Base-by-base conservation (phyloP, 1,140 invertebrate genomes). In the Nymphalis io region DNA sequence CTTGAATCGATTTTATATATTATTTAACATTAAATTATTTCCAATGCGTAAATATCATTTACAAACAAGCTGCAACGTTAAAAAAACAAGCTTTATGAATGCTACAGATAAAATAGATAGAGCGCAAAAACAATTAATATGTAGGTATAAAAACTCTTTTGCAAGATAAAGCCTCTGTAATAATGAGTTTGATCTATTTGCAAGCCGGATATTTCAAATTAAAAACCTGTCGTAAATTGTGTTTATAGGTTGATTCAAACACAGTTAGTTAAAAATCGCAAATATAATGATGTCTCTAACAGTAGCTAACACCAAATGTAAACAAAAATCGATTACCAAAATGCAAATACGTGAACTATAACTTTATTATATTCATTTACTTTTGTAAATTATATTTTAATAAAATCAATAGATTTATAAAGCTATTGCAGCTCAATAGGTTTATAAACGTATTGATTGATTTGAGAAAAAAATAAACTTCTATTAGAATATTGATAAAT, bases 181-280 rank as follows among this genome's bases (percentile, higher is more conserved):
- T 46, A 65, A 65, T 65, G 62, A 57, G 51, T 57, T 53, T 63
- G 42, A 65, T 65, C 33, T 64, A 55, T 64, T 57, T 53, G 53
- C 61, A 48, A 53, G 38, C 21, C 33, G 62, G 51, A 57, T 39
- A 65, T 57, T 57, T 23, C 20, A 65, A 53, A 65, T 57, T 53
- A 55, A 57, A 65, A 65, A 65, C 62, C 61, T 64, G 61, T 64
- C 61, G 20, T 21, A 39, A 23, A 64, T 55, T 55, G 33, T 18
- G 15, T 64, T 55, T n/a, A 55, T 64, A 64, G 33, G 38, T 40
- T 51, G 44, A 18, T 21, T 20, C 5, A 1, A 51, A 20, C 48
- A 20, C 48, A 21, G 3, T 16, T 21, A 11, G 16, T 21, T 21
- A 48, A 46, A 46, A 46, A 46, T 0, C n/a, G 42, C 42, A 16